Base-by-base conservation (phyloP, 2,113 vertebrate species). In the Syngnathus scovelli region DNA sequence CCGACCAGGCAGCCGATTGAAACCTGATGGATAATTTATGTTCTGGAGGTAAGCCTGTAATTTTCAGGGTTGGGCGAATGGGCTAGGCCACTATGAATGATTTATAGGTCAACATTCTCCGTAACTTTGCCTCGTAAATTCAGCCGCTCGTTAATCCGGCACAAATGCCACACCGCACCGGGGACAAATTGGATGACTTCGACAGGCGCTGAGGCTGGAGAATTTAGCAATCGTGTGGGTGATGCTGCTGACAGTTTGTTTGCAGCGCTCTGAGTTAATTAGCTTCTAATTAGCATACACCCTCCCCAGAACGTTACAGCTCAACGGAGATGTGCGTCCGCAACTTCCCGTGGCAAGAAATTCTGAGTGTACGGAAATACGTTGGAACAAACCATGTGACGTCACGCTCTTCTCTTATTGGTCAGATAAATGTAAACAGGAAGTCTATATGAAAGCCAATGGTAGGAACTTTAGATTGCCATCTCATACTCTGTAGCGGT, bases 91-190 rank as follows among this genome's bases (percentile, higher is more conserved):
- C 67, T 75, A 83, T 87, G 51, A 89, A 89, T 85, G 81, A 87
- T 87, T 87, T 78, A 89, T 84, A 83, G 51, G 64, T 81, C 83
- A 86, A 89, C 84, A 85, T 84, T 85, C 87, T 89, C 86, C 84
- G 87, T 86, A 78, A 74, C 70, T 79, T 73, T 76, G 44, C 55
- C 73, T 78, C 79, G 76, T 85, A 71, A 85, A 87, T 85, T 80
- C 69, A 72, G 70, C 68, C 56, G 59, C 43, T 67, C 38, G 67
- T 82, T 80, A 74, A 79, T 70, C 79, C 52, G 62, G 21, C 65
- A 43, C 11, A 49, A 49, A 44, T 38, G 54, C 38, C 63, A 19
- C 69, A n/a, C 1, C 48, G 36, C 33, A 43, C 60, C 3, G 21
- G 55, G 33, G 41, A 33, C 48, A 33, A 23, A 19, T 46, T 7